A percentile compares a stretch with the other conserved stretches of the same genome.
Evolutionary conservation across 2,113 vertebrate genomes (phyloP).

Genomic region (Balaenoptera acutorostrata): DNA sequence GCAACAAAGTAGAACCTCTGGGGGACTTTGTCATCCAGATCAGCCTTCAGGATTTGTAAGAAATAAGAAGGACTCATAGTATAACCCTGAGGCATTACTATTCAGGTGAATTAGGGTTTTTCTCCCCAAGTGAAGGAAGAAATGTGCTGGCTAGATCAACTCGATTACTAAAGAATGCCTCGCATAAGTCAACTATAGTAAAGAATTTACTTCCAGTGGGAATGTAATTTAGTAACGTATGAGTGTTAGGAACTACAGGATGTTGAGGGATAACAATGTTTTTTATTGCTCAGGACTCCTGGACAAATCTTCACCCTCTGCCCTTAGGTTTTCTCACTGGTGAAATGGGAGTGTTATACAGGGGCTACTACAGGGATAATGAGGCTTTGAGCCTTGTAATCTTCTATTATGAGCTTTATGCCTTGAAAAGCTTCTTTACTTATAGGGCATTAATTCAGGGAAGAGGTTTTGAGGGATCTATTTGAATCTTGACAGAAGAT

Average conservation of each 20-base stretch:
- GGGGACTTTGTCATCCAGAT: background rate
- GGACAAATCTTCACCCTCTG: background rate
- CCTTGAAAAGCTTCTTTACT: background rate
- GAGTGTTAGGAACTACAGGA: background rate
- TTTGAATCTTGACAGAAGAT: background rate
- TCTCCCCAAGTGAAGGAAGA: background rate
- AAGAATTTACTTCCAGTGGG: background rate
- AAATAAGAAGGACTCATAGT: background rate
- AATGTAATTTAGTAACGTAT: background rate
- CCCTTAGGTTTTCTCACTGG: background rate
- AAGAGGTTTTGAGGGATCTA: background rate
- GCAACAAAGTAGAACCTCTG: background rate
- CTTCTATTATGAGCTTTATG: background rate
- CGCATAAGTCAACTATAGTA: background rate
- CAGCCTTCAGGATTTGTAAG: background rate
- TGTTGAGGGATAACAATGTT: background rate
- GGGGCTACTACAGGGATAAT: background rate
- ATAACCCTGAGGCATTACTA: background rate
- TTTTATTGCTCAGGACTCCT: background rate
- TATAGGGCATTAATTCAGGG: background rate
- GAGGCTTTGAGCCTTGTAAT: background rate
- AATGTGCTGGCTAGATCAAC: background rate
- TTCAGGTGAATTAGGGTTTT: background rate
- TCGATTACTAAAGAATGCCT: background rate
- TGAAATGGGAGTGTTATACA: background rate